A percentile compares a stretch with the other conserved stretches of the same genome.
Evolutionary conservation across 64 coral and sea anemone genomes (phyloP).

Genomic region (Montipora foliosa): DNA sequence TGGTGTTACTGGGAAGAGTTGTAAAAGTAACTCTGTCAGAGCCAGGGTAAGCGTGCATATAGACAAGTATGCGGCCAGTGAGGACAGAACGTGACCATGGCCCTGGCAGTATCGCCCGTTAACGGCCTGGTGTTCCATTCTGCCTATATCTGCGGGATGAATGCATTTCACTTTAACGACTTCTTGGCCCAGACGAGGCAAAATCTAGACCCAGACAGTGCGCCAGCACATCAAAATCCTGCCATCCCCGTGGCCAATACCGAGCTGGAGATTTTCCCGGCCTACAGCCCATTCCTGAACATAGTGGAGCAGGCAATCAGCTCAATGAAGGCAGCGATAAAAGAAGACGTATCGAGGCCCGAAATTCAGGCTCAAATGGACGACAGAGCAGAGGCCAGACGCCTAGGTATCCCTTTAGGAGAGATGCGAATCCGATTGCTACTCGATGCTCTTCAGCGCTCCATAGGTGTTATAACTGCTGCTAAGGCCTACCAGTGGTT

Average conservation of each 20-base stretch:
- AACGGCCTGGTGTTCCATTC: not conserved
- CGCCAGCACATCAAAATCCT: conserved; percentile 27
- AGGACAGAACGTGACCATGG: not conserved
- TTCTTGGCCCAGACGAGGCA: conserved; percentile 38
- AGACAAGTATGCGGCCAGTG: not conserved
- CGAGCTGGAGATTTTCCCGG: conserved; percentile 35
- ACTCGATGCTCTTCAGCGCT: conserved; percentile 15
- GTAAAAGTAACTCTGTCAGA: too few relatives aligned
- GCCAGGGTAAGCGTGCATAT: not conserved
- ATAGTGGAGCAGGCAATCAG: conserved; percentile 62
- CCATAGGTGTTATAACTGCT: not conserved
- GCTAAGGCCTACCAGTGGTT: conserved; percentile 21
- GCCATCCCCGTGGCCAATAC: conserved; percentile 22
- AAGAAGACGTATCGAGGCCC: not conserved
- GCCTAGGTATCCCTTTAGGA: conserved; percentile 32
- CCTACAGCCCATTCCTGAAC: conserved; percentile 59
- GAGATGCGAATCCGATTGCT: not conserved
- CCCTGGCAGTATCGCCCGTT: not conserved
- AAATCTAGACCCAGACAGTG: conserved; percentile 53
- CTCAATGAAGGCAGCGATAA: too few relatives aligned
- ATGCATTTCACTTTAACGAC: conserved; percentile 23
- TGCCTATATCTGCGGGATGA: conserved; percentile 41
- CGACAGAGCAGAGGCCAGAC: conserved; percentile 34
- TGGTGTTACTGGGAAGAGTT: too few relatives aligned
- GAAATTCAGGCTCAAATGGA: conserved; percentile 27